phyloP scores from a whole-genome alignment of 2,797 vertebrate species.

The Hozukius guyotensis region DNA sequence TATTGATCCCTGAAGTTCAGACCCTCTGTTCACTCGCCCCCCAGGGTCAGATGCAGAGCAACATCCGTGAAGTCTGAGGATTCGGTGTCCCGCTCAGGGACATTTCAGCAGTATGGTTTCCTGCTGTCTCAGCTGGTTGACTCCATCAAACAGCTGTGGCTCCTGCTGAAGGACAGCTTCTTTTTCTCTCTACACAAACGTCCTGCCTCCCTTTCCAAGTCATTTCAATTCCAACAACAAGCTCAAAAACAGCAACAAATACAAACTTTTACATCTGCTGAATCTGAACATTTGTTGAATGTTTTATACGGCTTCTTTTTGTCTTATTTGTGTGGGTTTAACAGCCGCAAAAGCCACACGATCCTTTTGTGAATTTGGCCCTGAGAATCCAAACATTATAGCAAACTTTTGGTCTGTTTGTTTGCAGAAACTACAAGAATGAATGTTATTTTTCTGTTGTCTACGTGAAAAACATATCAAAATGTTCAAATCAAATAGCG shows the following conservation, averaged over 20 bases:
- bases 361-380: no score
- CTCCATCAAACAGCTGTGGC: background rate
- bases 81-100: background rate
- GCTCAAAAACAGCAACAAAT: background rate
- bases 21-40: background rate
- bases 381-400: no score
- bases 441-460: background rate
- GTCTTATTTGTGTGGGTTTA: no score
- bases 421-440: background rate
- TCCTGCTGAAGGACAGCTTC: background rate
- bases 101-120: background rate
- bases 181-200: background rate
- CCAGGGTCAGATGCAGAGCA: background rate
- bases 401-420: no score
- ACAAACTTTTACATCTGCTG: background rate
- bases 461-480: background rate
- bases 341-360: no score
- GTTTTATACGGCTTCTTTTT: no score
- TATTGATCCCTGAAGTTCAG: background rate
- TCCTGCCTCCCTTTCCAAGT: background rate
- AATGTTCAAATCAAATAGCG: background rate
- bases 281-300: background rate
- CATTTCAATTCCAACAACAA: background rate
- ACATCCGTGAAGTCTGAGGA: background rate
- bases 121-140: background rate